phyloP scores from a whole-genome alignment of 2,797 vertebrate species.

The Tinamus major region DNA sequence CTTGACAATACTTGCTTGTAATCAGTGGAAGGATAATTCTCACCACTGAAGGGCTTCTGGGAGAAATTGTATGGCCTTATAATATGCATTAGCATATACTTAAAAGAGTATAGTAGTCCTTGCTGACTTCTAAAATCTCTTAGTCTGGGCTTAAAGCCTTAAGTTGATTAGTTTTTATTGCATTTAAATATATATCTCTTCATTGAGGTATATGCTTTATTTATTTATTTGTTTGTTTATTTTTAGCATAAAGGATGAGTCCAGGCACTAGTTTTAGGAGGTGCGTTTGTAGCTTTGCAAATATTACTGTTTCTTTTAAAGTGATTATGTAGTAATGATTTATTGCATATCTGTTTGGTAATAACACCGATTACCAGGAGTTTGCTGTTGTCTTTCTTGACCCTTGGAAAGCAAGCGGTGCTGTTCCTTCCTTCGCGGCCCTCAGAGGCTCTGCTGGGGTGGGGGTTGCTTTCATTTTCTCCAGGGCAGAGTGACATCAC shows the following conservation, averaged over 20 bases:
- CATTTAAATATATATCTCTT: neutral
- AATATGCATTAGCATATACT: neutral
- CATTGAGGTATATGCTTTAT: neutral
- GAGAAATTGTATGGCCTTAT: neutral
- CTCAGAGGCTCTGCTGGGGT: neutral
- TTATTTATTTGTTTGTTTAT: neutral
- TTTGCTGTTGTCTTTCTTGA: neutral
- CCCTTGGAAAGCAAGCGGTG: neutral
- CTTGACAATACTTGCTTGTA: neutral
- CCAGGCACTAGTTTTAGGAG: neutral
- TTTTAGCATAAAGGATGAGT: neutral
- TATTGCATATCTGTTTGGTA: neutral
- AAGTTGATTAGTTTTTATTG: neutral
- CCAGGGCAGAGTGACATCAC: neutral
- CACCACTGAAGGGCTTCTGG: neutral
- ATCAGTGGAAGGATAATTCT: neutral
- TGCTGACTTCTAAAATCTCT: neutral
- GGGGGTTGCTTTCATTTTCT: slow-evolving; percentile 30
- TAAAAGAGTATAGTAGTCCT: neutral
- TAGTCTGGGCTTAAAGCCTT: neutral
- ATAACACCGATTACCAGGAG: neutral
- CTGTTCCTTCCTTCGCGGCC: neutral
- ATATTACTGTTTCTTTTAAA: neutral
- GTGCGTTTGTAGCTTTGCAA: neutral
- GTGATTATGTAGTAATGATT: neutral